Percentiles rank a stretch among this genome's conserved stretches.
Conservation (phyloP, 2,797 vertebrate genomes). For the Octomys mimax region DNA sequence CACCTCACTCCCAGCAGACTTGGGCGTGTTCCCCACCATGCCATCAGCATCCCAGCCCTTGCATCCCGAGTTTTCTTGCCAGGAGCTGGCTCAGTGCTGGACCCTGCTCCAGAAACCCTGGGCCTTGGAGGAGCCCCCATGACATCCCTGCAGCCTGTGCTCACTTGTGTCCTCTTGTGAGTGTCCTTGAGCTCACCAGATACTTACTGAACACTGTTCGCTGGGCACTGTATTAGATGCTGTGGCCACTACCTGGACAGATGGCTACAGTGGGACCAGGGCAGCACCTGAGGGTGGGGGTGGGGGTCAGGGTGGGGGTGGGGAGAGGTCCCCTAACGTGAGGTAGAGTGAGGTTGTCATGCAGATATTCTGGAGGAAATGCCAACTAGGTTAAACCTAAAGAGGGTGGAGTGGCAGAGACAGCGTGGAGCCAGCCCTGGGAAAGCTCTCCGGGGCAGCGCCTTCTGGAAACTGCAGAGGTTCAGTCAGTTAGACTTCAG, state of each 20-base stretch:
- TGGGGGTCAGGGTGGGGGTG: neutral
- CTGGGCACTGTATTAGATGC: neutral
- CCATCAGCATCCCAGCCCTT: neutral
- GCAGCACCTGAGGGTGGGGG: too few relatives aligned
- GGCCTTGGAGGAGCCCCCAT: neutral
- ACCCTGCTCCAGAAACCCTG: neutral
- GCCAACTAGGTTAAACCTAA: neutral
- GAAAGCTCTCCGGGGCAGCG: neutral
- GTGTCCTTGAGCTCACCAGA: neutral
- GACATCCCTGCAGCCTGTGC: neutral
- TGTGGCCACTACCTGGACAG: neutral
- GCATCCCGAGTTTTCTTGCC: neutral
- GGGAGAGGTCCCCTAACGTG: neutral
- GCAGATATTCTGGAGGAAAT: neutral
- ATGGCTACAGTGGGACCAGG: neutral
- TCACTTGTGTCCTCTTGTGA: neutral
- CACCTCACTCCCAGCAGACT: neutral
- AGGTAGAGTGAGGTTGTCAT: neutral
- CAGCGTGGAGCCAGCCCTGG: neutral
- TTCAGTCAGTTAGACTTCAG: neutral
- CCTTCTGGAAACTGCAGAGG: neutral
- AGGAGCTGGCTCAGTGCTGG: neutral
- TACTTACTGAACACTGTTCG: neutral
- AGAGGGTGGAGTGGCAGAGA: neutral
- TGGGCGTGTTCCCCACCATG: neutral